Evolutionary conservation across 2,797 vertebrate species (phyloP).

Genomic region (Psittacula echo): DNA sequence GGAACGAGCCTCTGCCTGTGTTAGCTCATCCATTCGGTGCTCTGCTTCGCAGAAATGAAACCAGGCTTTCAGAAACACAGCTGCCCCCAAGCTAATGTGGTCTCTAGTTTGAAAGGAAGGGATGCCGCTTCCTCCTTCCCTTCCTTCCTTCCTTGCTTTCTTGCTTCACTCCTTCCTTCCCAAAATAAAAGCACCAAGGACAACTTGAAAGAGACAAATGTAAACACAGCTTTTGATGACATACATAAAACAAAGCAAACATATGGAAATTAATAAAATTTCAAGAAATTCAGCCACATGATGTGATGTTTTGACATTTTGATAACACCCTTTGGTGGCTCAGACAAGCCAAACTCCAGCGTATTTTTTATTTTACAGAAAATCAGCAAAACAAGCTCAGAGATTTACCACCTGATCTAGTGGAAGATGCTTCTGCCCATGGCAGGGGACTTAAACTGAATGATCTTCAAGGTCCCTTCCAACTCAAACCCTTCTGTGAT

Average conservation of each 20-base stretch:
- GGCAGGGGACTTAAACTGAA: background rate
- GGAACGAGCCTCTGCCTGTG: background rate
- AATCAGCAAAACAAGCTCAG: slow-evolving; percentile 6
- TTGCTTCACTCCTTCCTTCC: background rate
- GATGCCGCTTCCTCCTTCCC: background rate
- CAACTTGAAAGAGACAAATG: background rate
- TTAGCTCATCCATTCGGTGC: background rate
- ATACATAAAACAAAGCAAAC: background rate
- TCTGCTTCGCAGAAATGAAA: background rate
- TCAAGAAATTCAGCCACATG: slow-evolving; percentile 2
- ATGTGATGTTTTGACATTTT: background rate
- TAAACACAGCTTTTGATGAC: background rate
- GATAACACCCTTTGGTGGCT: background rate
- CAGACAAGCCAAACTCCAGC: background rate
- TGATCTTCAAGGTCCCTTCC: background rate
- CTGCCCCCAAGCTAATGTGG: background rate
- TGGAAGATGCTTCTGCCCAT: background rate
- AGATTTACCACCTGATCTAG: background rate
- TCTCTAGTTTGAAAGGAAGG: background rate
- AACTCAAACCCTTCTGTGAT: background rate
- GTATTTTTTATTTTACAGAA: background rate
- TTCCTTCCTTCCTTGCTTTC: background rate
- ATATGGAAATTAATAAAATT: background rate
- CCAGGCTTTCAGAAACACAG: background rate
- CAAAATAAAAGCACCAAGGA: background rate